Evolutionary conservation across 2,113 vertebrate genomes (phyloP).

Genomic region (Charadrius vociferus): DNA sequence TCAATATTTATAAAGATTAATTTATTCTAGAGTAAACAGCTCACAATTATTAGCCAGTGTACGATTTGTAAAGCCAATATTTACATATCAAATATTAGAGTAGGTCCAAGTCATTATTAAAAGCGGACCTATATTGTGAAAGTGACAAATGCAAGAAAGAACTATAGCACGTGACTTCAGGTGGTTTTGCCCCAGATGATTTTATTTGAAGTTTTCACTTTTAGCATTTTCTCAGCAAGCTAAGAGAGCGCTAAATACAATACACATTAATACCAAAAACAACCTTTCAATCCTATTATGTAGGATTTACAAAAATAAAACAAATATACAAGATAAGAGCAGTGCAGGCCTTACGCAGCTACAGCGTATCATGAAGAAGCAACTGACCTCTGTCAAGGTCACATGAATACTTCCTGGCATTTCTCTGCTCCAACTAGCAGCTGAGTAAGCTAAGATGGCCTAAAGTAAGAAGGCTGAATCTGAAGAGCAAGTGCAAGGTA

Average conservation of each 20-base stretch:
- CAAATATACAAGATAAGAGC: background rate
- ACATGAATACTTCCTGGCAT: background rate
- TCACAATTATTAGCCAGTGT: conserved; percentile 1
- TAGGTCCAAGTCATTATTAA: background rate
- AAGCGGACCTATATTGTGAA: background rate
- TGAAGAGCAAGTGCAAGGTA: background rate
- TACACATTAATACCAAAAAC: background rate
- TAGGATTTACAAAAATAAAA: background rate
- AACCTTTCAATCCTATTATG: background rate
- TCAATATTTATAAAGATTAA: conserved; percentile 19
- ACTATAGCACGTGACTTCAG: background rate
- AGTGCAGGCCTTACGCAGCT: background rate
- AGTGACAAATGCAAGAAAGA: background rate
- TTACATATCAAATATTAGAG: background rate
- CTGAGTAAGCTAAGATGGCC: background rate
- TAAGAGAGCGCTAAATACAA: background rate
- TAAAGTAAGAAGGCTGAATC: background rate
- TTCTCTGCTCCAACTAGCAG: background rate
- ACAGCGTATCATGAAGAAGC: background rate
- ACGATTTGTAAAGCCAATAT: background rate
- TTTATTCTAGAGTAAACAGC: background rate
- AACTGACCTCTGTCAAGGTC: conserved; percentile 41
- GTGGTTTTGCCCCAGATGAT: background rate
- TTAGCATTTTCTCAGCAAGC: background rate
- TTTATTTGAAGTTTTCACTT: background rate